phyloP scores from a whole-genome alignment of 2,797 vertebrate species.

The Lagocephalus sceleratus region DNA sequence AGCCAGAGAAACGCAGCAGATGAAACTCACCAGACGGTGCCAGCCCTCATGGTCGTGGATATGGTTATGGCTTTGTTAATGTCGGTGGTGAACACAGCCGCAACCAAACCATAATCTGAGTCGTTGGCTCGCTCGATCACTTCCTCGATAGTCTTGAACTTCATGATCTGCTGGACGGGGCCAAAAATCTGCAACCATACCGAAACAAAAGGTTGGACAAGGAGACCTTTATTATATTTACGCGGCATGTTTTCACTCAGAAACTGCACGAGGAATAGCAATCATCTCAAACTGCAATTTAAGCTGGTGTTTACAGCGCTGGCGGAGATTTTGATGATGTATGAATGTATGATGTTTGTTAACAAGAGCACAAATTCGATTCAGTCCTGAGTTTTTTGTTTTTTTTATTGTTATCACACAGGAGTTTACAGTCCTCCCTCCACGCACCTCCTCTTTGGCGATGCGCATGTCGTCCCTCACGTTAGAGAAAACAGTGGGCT shows the following conservation, averaged over 20 bases:
- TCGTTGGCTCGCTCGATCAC: slow-evolving; percentile 97
- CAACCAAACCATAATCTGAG: slow-evolving; percentile 90
- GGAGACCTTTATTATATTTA: neutral
- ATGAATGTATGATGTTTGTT: too few relatives aligned
- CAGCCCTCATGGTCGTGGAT: slow-evolving; percentile 94
- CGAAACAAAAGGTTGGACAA: slow-evolving; percentile 4
- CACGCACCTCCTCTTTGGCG: slow-evolving; percentile 92
- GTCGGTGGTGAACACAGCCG: slow-evolving; percentile 94
- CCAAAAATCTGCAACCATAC: slow-evolving; percentile 89
- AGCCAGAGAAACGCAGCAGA: slow-evolving; percentile 33
- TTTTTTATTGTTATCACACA: neutral
- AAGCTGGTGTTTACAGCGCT: too few relatives aligned
- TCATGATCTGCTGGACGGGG: slow-evolving; percentile 96
- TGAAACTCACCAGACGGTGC: slow-evolving; percentile 91
- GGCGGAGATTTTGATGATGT: too few relatives aligned
- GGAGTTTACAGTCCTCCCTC: neutral
- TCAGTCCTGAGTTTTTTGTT: neutral
- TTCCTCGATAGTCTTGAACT: slow-evolving; percentile 97
- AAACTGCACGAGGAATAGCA: too few relatives aligned
- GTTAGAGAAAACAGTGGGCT: slow-evolving; percentile 95
- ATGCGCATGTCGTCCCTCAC: slow-evolving; percentile 96
- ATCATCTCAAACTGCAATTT: too few relatives aligned
- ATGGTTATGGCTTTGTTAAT: slow-evolving; percentile 96
- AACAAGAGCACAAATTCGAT: too few relatives aligned
- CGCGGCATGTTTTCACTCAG: neutral